Percentiles rank a stretch among this genome's conserved stretches.
phyloP scores from a whole-genome alignment of 2,797 vertebrate species.

The Australoheros facetus region DNA sequence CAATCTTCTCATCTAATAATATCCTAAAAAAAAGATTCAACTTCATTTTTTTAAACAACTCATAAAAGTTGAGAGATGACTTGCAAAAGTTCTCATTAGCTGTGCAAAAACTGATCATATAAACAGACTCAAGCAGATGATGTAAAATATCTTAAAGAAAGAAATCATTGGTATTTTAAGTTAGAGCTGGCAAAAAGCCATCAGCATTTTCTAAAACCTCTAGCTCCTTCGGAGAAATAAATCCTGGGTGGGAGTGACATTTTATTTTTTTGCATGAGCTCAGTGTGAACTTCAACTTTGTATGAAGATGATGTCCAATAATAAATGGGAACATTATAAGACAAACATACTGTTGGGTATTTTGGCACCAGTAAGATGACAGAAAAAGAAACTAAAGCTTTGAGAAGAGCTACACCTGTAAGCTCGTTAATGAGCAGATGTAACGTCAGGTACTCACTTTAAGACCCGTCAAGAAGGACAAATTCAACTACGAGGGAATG shows the following conservation, averaged over 20 bases:
- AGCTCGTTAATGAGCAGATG: not conserved
- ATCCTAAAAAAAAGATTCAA: not conserved
- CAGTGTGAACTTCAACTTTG: not conserved
- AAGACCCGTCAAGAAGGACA: not conserved
- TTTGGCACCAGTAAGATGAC: not conserved
- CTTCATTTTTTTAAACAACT: not conserved
- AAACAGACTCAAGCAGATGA: not conserved
- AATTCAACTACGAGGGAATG: not conserved
- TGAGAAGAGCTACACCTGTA: not conserved
- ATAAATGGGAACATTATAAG: not conserved
- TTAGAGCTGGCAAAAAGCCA: not conserved
- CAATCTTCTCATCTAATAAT: not conserved
- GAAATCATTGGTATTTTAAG: not conserved
- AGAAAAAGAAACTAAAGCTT: not conserved
- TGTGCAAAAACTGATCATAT: not conserved
- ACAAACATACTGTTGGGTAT: not conserved
- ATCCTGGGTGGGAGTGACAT: not conserved
- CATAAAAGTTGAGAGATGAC: not conserved
- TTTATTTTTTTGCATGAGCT: not conserved
- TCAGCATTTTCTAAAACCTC: not conserved
- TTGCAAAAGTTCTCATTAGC: not conserved
- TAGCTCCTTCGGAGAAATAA: not conserved
- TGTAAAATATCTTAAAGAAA: not conserved
- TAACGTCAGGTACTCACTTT: not conserved
- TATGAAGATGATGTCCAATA: not conserved